Conservation (phyloP, 2,888 invertebrate genomes). For the Lagria hirta region DNA sequence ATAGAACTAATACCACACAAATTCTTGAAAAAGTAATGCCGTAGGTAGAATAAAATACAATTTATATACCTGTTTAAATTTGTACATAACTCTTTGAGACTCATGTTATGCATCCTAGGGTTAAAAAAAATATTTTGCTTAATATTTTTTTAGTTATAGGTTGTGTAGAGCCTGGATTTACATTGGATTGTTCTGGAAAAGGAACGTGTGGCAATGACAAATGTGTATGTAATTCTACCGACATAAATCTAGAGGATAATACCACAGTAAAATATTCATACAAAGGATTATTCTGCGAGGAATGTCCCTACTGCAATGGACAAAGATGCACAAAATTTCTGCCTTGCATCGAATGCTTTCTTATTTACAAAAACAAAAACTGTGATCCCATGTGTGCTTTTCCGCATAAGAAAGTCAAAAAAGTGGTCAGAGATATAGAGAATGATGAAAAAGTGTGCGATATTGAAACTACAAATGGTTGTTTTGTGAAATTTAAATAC, state of each 20-base stretch:
- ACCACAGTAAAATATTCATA: slow-evolving; percentile 2
- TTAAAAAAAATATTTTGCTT: no score
- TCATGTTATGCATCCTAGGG: no score
- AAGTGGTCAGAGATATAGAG: slow-evolving; percentile 29
- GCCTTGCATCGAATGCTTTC: slow-evolving; percentile 10
- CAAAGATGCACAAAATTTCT: slow-evolving; percentile 45
- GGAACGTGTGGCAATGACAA: slow-evolving; percentile 9
- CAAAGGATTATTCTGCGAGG: slow-evolving; percentile 46
- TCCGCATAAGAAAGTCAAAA: slow-evolving; percentile 1
- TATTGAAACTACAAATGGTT: slow-evolving; percentile 48
- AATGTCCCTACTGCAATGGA: slow-evolving; percentile 67
- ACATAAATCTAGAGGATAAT: neutral
- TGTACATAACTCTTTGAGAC: no score
- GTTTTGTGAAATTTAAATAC: slow-evolving; percentile 53
- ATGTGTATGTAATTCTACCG: slow-evolving; percentile 5
- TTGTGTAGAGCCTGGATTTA: slow-evolving; percentile 16
- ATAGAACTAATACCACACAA: no score
- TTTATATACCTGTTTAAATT: no score
- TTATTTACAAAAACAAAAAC: neutral
- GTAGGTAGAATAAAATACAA: no score
- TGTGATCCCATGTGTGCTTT: slow-evolving; percentile 4
- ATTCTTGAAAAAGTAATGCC: no score
- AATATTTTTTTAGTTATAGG: neutral
- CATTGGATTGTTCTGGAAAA: slow-evolving; percentile 10
- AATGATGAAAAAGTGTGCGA: slow-evolving; percentile 47